A percentile compares a stretch with the other conserved stretches of the same genome.
phyloP scores from a whole-genome alignment of 2,888 invertebrate species.

The Dichetophora obliterata region DNA sequence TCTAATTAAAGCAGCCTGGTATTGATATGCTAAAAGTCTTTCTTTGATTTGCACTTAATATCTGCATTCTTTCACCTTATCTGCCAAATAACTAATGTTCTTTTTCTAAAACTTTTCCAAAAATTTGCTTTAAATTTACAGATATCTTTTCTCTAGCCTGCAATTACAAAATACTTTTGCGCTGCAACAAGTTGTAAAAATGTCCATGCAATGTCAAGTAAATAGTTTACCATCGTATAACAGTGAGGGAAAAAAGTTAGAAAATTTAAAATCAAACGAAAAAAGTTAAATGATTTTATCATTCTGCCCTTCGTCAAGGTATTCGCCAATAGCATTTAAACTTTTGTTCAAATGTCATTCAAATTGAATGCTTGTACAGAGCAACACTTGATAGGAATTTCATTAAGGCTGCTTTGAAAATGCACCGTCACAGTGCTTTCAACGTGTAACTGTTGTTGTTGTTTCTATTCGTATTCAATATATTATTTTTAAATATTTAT shows the following conservation, averaged over 20 bases:
- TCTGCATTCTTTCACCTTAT: no score
- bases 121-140: background rate
- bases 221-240: background rate
- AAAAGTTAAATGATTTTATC: background rate
- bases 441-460: no score
- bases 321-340: background rate
- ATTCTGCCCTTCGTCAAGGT: background rate
- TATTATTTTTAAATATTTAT: no score
- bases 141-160: no score
- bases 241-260: background rate
- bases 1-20: no score
- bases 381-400: background rate
- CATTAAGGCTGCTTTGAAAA: background rate
- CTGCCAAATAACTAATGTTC: no score
- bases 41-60: no score
- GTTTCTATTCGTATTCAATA: no score
- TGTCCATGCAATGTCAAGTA: background rate
- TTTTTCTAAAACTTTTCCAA: background rate
- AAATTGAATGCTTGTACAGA: background rate
- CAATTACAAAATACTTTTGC: background rate
- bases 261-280: background rate
- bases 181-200: constrained; percentile 3
- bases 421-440: no score
- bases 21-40: no score
- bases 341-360: background rate